Conservation (phyloP, 2,113 vertebrate genomes). For the Gobio gobio region DNA sequence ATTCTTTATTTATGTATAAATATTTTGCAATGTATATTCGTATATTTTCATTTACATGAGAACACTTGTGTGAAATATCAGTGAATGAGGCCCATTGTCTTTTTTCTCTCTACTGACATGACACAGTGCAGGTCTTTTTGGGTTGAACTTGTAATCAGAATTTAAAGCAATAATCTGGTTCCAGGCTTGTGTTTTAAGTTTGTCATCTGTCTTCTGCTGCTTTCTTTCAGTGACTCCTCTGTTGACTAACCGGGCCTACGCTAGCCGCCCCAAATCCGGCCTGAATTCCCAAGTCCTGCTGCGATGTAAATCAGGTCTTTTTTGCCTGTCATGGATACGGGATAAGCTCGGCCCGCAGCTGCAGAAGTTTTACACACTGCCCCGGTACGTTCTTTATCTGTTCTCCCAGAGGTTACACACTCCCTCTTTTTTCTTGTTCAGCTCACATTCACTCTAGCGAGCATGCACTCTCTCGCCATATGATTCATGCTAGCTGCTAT, state of each 20-base stretch:
- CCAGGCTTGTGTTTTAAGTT: slow-evolving; percentile 6
- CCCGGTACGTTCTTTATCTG: slow-evolving; percentile 44
- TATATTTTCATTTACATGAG: background rate
- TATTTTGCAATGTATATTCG: too few relatives aligned
- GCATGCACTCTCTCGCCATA: slow-evolving; percentile 45
- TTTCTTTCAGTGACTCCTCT: slow-evolving; percentile 25
- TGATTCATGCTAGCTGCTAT: slow-evolving; percentile 56
- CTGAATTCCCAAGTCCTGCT: slow-evolving; percentile 19
- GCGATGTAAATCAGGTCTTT: slow-evolving; percentile 39
- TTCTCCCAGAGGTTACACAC: slow-evolving; percentile 40
- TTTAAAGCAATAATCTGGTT: slow-evolving; percentile 30
- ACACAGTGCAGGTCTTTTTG: slow-evolving; percentile 36
- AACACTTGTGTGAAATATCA: background rate
- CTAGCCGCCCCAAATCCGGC: slow-evolving; percentile 3
- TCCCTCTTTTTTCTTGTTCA: slow-evolving; percentile 33
- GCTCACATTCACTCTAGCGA: slow-evolving; percentile 35
- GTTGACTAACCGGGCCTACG: slow-evolving; percentile 20
- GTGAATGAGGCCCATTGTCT: background rate
- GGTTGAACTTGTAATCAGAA: slow-evolving; percentile 19
- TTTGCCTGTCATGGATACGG: slow-evolving; percentile 20
- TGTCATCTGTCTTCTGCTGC: slow-evolving; percentile 30
- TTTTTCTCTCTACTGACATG: background rate
- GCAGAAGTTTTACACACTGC: slow-evolving; percentile 35
- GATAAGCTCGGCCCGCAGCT: slow-evolving; percentile 38
- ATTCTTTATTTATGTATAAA: too few relatives aligned